Evolutionary conservation across 2,888 invertebrate genomes (phyloP).

Genomic region (Argyra leucocephala): DNA sequence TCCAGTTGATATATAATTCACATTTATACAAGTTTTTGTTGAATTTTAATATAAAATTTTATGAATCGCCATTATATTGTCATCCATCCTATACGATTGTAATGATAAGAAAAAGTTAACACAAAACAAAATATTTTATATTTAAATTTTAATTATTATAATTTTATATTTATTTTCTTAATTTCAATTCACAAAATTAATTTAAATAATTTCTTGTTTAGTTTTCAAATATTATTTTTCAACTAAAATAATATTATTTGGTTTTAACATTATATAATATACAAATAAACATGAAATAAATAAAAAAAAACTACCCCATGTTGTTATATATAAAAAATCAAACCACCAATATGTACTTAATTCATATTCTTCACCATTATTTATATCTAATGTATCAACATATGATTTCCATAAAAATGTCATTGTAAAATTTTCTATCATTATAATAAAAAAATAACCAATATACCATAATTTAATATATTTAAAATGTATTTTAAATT

Average conservation of each 20-base stretch:
- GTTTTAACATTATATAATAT: constrained; percentile 56
- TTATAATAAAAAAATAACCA: constrained; percentile 56
- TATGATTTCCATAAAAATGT: constrained; percentile 58
- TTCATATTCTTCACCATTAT: constrained; percentile 37
- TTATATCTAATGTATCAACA: neutral
- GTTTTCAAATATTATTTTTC: constrained; percentile 17
- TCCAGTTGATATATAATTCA: too few relatives aligned
- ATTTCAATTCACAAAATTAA: too few relatives aligned
- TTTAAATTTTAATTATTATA: too few relatives aligned
- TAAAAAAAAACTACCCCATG: constrained; percentile 50
- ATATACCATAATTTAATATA: constrained; percentile 61
- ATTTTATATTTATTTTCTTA: too few relatives aligned
- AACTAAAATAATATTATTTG: constrained; percentile 49
- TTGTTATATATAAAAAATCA: constrained; percentile 53
- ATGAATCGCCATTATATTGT: too few relatives aligned
- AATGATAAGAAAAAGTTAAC: too few relatives aligned
- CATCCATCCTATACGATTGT: too few relatives aligned
- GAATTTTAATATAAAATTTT: too few relatives aligned
- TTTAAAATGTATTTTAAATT: constrained; percentile 68
- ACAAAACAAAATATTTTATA: too few relatives aligned
- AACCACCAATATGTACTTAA: constrained; percentile 60
- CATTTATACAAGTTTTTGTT: too few relatives aligned
- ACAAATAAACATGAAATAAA: constrained; percentile 54
- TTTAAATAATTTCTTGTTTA: too few relatives aligned
- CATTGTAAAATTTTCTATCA: constrained; percentile 57